Conservation (phyloP, 2,113 vertebrate genomes). For the Parotia lawesii region DNA sequence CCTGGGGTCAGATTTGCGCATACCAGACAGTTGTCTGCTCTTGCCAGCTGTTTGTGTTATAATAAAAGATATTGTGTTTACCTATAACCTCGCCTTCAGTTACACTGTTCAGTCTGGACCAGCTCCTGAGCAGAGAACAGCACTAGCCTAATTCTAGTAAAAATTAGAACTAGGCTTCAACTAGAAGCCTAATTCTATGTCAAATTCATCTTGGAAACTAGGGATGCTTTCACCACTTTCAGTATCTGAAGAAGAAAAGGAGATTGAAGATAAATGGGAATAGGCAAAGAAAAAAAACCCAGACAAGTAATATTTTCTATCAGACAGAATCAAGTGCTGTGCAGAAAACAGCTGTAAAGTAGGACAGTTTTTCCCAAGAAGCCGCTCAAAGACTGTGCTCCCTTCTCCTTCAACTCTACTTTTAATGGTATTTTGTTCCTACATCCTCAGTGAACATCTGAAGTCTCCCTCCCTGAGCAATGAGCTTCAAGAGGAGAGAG, state of each 20-base stretch:
- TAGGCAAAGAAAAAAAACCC: rapidly evolving
- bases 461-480: background rate
- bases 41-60: background rate
- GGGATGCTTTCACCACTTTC: background rate
- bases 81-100: background rate
- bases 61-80: background rate
- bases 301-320: background rate
- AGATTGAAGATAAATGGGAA: background rate
- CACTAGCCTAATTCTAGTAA: background rate
- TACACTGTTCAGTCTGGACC: background rate
- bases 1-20: background rate
- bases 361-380: background rate
- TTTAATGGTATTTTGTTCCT: background rate
- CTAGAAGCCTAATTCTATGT: background rate
- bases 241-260: background rate
- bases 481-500: background rate
- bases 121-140: background rate
- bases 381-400: background rate
- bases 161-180: background rate
- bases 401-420: background rate
- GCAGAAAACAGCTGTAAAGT: background rate
- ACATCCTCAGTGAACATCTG: background rate
- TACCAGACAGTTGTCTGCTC: background rate
- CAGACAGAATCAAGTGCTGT: background rate
- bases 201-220: background rate